These are phyloP conservation scores for Heptranchias perlo DNA, from an alignment of 2,113 vertebrate species.

Conservation along the genomic window DNA sequence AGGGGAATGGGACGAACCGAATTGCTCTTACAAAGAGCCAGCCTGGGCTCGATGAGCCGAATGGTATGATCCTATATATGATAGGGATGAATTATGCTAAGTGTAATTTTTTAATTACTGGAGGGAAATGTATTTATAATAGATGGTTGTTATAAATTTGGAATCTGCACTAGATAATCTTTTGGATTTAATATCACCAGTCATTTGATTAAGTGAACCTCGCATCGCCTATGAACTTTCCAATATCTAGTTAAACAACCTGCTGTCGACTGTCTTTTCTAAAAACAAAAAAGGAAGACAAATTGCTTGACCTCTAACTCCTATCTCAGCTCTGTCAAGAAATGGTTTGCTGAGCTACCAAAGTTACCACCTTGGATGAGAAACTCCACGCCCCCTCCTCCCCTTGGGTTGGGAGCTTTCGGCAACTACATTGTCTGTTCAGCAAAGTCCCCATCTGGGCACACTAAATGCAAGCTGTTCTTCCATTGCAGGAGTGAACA, in stretches of 20 bases:
- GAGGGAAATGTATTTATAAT: neutral
- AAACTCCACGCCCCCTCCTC: no score
- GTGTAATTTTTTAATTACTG: neutral
- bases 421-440: no score
- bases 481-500: no score
- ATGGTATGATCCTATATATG: no score
- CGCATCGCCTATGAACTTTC: neutral
- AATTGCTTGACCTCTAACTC: neutral
- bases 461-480: no score
- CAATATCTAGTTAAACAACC: neutral
- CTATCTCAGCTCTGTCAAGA: neutral
- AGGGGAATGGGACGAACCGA: no score
- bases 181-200: neutral
- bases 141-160: neutral
- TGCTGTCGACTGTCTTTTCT: neutral
- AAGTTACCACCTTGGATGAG: neutral
- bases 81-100: neutral
- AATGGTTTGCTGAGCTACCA: neutral
- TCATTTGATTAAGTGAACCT: neutral
- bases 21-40: no score
- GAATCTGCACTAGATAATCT: neutral
- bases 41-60: no score
- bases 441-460: no score
- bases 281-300: neutral
- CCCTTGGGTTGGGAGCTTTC: no score